Conservation (phyloP, 2,113 vertebrate species). For the Trinectes maculatus region DNA sequence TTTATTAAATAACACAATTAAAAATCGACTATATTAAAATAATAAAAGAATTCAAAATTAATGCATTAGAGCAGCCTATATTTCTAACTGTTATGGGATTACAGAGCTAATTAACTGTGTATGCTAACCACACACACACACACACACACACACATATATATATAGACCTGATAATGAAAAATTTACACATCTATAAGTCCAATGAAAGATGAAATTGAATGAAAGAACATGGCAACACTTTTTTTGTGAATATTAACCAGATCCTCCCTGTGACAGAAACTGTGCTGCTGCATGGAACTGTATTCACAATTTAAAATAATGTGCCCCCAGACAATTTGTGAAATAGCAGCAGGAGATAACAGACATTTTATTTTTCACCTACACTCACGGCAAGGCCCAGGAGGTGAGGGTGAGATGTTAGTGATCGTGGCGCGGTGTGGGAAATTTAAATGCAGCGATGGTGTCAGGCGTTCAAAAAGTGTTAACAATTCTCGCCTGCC, state of each 20-base stretch:
- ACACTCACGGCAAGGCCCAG: background rate
- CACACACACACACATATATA: too few relatives aligned
- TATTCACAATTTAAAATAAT: background rate
- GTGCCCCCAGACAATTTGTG: background rate
- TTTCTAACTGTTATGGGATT: too few relatives aligned
- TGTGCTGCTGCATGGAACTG: background rate
- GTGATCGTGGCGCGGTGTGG: background rate
- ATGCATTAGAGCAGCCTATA: too few relatives aligned
- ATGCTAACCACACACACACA: too few relatives aligned
- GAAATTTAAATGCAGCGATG: conserved; percentile 45
- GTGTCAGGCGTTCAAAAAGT: conserved; percentile 44
- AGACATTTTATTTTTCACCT: background rate
- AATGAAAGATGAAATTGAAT: too few relatives aligned
- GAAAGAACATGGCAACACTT: too few relatives aligned
- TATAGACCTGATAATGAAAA: too few relatives aligned
- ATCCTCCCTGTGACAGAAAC: too few relatives aligned
- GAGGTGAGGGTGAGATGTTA: conserved; percentile 18
- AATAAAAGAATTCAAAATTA: too few relatives aligned
- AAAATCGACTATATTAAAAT: too few relatives aligned
- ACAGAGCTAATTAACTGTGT: background rate
- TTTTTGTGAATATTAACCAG: background rate
- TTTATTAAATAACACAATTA: too few relatives aligned
- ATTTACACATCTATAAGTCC: too few relatives aligned
- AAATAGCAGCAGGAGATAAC: conserved; percentile 3
- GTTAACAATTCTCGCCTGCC: conserved; percentile 59